A percentile compares a stretch with the other conserved stretches of the same genome.
These are phyloP conservation scores for Heliothis peltigera DNA, from an alignment of 2,888 invertebrate species.

Conservation along the genomic window DNA sequence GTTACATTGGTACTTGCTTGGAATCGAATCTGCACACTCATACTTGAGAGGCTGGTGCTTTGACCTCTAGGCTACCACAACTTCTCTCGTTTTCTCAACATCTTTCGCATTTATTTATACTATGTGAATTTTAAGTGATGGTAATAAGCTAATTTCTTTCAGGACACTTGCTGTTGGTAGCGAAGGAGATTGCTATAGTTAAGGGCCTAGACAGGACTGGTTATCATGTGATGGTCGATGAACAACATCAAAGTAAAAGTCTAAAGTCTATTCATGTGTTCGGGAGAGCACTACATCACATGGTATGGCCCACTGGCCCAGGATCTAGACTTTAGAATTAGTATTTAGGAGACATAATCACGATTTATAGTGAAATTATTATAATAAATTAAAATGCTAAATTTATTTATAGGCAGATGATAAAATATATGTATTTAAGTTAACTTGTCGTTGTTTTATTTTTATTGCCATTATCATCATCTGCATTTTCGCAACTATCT, in stretches of 20 bases:
- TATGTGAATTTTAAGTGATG: too few relatives aligned
- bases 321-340: constrained; percentile 66
- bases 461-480: too few relatives aligned
- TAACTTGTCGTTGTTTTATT: background rate
- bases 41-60: too few relatives aligned
- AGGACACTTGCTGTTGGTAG: constrained; percentile 95
- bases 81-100: background rate
- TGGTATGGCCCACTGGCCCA: constrained; percentile 78
- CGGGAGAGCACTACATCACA: constrained; percentile 77
- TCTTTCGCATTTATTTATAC: too few relatives aligned
- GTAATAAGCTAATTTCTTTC: constrained; percentile 52
- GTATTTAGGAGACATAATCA: background rate
- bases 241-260: constrained; percentile 65
- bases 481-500: too few relatives aligned
- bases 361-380: background rate
- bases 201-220: constrained; percentile 88
- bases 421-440: background rate
- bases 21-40: too few relatives aligned
- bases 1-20: too few relatives aligned
- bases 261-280: constrained; percentile 77
- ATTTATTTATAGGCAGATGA: too few relatives aligned
- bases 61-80: too few relatives aligned
- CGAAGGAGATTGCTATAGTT: constrained; percentile 93
- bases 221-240: constrained; percentile 79
- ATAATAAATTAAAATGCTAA: too few relatives aligned